These are phyloP conservation scores for Orthosia cruda DNA, from an alignment of 2,888 invertebrate species.

Conservation along the genomic window DNA sequence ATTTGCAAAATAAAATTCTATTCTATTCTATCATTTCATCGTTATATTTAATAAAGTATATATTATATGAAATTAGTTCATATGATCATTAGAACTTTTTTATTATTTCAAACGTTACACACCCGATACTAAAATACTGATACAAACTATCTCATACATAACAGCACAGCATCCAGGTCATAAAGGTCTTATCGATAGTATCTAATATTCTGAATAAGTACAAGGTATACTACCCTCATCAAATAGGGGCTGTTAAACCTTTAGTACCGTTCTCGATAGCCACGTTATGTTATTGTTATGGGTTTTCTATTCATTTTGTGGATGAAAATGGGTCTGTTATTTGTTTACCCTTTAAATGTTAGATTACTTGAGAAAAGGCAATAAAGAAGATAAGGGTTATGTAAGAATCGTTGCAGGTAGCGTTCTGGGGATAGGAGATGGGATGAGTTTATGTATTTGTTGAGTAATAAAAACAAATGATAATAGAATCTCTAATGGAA, in stretches of 20 bases:
- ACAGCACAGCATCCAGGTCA: not conserved
- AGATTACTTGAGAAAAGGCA: not conserved
- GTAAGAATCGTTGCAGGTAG: too few species aligned
- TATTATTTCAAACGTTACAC: not conserved
- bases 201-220: slow-evolving; percentile 27
- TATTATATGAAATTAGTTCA: too few species aligned
- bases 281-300: slow-evolving; percentile 35
- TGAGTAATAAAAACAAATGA: too few species aligned
- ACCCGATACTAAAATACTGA: not conserved
- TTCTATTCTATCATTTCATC: too few species aligned
- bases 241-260: slow-evolving; percentile 8
- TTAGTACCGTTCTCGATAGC: slow-evolving; percentile 1
- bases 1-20: too few species aligned
- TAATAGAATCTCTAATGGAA: too few species aligned
- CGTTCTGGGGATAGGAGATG: too few species aligned
- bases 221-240: not conserved
- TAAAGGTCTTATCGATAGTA: not conserved
- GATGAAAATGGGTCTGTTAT: slow-evolving; percentile 2
- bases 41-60: too few species aligned
- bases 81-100: too few species aligned
- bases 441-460: too few species aligned
- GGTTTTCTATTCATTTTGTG: slow-evolving; percentile 39
- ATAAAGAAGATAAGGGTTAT: too few species aligned
- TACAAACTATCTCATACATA: not conserved
- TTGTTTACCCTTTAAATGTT: not conserved